Percentiles rank a stretch among this genome's conserved stretches.
These are phyloP conservation scores for Umimayanthus kanabou DNA, from an alignment of 92 coral and sea anemone species.

Conservation along the genomic window DNA sequence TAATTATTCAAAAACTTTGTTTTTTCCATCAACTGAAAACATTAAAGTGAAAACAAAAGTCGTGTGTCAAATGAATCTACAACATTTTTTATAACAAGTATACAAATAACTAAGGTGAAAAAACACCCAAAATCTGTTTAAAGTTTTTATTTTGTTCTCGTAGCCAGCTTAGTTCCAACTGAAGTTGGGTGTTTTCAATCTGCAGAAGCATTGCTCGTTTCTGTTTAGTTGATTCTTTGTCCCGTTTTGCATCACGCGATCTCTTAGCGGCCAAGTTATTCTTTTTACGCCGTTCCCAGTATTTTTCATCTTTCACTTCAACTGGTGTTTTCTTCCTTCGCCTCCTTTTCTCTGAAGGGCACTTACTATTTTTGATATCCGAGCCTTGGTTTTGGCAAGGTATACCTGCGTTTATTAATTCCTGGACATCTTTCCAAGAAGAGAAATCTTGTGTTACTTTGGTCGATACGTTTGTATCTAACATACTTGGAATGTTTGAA, in stretches of 20 bases:
- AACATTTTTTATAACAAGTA: too few relatives aligned
- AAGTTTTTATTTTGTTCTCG: constrained; percentile 31
- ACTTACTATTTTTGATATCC: neutral
- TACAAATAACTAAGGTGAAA: neutral
- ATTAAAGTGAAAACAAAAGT: too few relatives aligned
- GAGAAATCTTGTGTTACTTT: neutral
- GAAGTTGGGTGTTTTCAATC: constrained; percentile 40
- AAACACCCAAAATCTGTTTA: constrained; percentile 22
- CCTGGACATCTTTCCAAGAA: constrained; percentile 18
- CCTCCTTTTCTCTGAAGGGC: neutral
- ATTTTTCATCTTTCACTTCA: constrained; percentile 25
- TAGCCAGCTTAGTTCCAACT: constrained; percentile 17
- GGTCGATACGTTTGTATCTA: neutral
- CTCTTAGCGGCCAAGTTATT: constrained; percentile 34
- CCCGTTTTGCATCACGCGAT: constrained; percentile 34
- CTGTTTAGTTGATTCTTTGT: constrained; percentile 10
- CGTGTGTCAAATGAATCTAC: too few relatives aligned
- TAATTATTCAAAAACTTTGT: too few relatives aligned
- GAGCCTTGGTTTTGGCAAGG: neutral
- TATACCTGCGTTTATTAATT: neutral
- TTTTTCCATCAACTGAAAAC: too few relatives aligned
- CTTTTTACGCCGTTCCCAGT: constrained; percentile 37
- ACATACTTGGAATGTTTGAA: neutral
- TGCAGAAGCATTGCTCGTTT: constrained; percentile 27
- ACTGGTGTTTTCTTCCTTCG: constrained; percentile 13